A percentile compares a stretch with the other conserved stretches of the same genome.
These are phyloP conservation scores for Drosophila nigricruria DNA, from an alignment of 2,888 invertebrate species.

Conservation along the genomic window DNA sequence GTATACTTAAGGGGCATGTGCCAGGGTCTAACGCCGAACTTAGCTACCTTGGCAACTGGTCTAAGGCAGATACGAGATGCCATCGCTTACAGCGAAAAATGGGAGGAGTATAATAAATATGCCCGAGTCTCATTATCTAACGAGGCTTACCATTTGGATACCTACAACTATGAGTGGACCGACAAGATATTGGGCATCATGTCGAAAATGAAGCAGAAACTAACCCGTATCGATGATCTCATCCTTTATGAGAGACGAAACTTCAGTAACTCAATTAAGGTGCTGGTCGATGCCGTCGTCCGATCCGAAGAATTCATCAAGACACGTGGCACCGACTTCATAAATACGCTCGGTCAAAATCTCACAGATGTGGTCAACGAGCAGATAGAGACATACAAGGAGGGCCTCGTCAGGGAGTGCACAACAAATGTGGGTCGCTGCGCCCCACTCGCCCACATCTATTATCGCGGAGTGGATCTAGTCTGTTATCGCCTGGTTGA, in stretches of 20 bases:
- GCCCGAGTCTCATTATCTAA: slow-evolving; percentile 22
- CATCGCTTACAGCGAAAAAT: not conserved
- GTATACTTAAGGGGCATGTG: slow-evolving; percentile 28
- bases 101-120: slow-evolving; percentile 3
- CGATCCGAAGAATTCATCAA: slow-evolving; percentile 32
- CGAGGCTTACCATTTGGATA: slow-evolving; percentile 30
- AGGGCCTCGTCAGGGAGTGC: slow-evolving; percentile 1
- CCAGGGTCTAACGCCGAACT: slow-evolving; percentile 17
- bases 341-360: slow-evolving; percentile 36
- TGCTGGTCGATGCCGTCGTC: slow-evolving; percentile 19
- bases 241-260: slow-evolving; percentile 46
- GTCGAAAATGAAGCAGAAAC: slow-evolving; percentile 7
- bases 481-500: slow-evolving; percentile 53
- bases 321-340: slow-evolving; percentile 11
- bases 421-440: slow-evolving; percentile 43
- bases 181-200: not conserved
- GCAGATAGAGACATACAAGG: slow-evolving; percentile 22
- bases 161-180: slow-evolving; percentile 23
- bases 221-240: slow-evolving; percentile 32
- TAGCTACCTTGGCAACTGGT: not conserved
- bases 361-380: slow-evolving; percentile 27
- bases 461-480: slow-evolving; percentile 39
- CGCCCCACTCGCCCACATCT: slow-evolving; percentile 51
- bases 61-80: not conserved
- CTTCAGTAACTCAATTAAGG: slow-evolving; percentile 22